Evolutionary conservation across 2,888 invertebrate genomes (phyloP), one percentile per base, ranked within the genome.

Genomic region (Eristalinus sepulchralis): DNA sequence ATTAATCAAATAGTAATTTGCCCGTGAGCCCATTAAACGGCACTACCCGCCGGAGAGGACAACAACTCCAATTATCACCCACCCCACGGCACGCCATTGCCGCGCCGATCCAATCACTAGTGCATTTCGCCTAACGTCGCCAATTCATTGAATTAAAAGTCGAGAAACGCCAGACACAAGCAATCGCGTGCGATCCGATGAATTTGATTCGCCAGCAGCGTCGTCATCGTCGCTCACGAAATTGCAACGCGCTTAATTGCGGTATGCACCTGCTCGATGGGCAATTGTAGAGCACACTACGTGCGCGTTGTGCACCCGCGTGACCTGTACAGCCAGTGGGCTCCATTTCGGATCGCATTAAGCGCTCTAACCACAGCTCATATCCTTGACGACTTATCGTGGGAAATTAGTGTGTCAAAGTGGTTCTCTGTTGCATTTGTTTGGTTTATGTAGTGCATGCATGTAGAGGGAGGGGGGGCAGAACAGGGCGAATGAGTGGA

Each of bases 371-470:
- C 72, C 77, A 59, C 60, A 24, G 53, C 24, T 77, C 77, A 77
- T 77, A 85, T 85, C 85, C 82, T 85, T 85, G 82, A 85, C 82
- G 85, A 82, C 82, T 85, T 85, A 85, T 82, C 85, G 85, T 85
- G 85, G 85, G 85, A 85, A 85, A 85, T 82, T 82, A 82, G 77
- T 85, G 72, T 76, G 77, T 85, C 82, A 82, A 77, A 72, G 67
- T 82, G 67, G 82, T 24, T 27, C 36, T 36, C 57, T 76, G 84
- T 62, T 76, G 81, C 66, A 68, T 76, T 71, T 76, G 47, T 36
- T 24, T 13, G 22, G 53, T 55, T 53, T 68, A 39, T 8, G 57
- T 24, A 62, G 36, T 82, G 82, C 77, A 72, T 64, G 53, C 39
- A 59, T 13, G 27, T 27, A 22, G 60, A 22, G 66, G n/a, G 33